A percentile compares a stretch with the other conserved stretches of the same genome.
phyloP scores from a whole-genome alignment of 2,113 vertebrate species.

The Eublepharis macularius region DNA sequence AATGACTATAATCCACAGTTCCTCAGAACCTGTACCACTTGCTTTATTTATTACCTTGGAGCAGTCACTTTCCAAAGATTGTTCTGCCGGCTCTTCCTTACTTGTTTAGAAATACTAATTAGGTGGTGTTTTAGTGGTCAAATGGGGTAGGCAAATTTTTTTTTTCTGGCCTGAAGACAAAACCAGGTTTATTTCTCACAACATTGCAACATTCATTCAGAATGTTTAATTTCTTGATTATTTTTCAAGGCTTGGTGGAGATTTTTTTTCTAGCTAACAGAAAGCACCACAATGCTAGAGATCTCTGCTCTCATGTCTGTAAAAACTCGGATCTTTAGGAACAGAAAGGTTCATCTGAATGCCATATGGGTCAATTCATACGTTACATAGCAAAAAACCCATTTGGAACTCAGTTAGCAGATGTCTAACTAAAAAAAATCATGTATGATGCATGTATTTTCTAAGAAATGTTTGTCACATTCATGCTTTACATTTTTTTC shows the following conservation, averaged over 20 bases:
- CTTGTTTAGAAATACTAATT: slow-evolving; percentile 2
- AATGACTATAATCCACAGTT: slow-evolving; percentile 5
- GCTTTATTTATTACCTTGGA: slow-evolving; percentile 81
- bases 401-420: background rate
- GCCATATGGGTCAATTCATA: background rate
- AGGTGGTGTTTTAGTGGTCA: slow-evolving; percentile 4
- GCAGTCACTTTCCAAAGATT: slow-evolving; percentile 50
- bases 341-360: slow-evolving; percentile 23
- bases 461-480: background rate
- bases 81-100: slow-evolving; percentile 52
- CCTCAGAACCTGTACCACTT: slow-evolving; percentile 43
- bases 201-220: slow-evolving; percentile 27
- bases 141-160: slow-evolving; percentile 30
- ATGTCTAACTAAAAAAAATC: too few species aligned
- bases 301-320: background rate
- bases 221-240: slow-evolving; percentile 41
- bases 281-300: slow-evolving; percentile 29
- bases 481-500: background rate
- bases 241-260: slow-evolving; percentile 50
- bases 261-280: slow-evolving; percentile 22
- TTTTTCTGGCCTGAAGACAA: slow-evolving; percentile 19
- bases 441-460: background rate
- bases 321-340: slow-evolving; percentile 9
- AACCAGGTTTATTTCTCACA: slow-evolving; percentile 29
- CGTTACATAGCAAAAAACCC: background rate